Evolutionary conservation across 1,140 invertebrate species (phyloP).

Genomic region (Drosophila bocqueti): DNA sequence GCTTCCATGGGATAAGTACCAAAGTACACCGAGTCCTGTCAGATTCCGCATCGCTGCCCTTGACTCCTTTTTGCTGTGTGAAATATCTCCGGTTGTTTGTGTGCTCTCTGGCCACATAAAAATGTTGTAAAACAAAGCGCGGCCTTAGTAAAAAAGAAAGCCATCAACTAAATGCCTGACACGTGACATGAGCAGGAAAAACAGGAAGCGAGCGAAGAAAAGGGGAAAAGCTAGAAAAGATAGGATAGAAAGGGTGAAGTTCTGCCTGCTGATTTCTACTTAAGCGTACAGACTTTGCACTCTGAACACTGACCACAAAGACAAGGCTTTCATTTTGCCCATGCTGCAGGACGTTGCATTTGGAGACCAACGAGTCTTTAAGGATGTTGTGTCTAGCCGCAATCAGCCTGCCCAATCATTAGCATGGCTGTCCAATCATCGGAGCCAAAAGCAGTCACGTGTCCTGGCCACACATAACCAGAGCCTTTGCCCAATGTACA

Average conservation of each 20-base stretch:
- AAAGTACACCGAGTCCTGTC: conserved; percentile 13
- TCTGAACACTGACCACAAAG: too few relatives aligned
- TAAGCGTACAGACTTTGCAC: too few relatives aligned
- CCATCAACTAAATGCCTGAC: conserved; percentile 25
- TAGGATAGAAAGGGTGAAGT: neutral
- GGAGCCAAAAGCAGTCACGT: conserved; percentile 3
- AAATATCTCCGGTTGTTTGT: conserved; percentile 38
- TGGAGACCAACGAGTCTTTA: neutral
- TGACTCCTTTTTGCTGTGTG: conserved; percentile 43
- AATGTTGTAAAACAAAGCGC: conserved; percentile 71
- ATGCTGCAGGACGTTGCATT: neutral
- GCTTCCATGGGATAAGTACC: conserved; percentile 1
- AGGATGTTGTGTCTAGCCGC: neutral
- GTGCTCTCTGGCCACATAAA: conserved; percentile 42
- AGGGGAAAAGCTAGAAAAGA: neutral
- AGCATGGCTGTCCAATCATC: neutral
- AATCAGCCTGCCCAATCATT: neutral
- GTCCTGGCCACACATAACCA: neutral
- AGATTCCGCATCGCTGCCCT: conserved; percentile 56
- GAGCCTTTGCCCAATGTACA: neutral
- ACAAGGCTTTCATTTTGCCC: neutral
- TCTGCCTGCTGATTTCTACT: neutral
- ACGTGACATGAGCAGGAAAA: conserved; percentile 24
- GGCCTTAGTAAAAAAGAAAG: neutral
- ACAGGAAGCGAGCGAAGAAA: neutral